phyloP scores from a whole-genome alignment of 2,888 invertebrate genomes.

The Yponomeuta cagnagella region DNA sequence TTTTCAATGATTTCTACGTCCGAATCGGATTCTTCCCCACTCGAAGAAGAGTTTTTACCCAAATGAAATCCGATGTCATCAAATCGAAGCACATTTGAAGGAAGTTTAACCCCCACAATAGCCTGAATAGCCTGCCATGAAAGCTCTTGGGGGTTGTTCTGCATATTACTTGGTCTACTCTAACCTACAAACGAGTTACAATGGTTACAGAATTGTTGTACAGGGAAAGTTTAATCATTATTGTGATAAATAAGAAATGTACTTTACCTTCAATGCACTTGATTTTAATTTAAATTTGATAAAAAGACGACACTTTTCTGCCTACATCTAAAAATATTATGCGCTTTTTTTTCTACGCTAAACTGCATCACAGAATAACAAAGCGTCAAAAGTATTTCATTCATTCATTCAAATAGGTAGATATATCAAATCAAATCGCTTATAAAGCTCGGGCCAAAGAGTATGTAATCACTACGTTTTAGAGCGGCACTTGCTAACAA shows the following conservation, averaged over 20 bases:
- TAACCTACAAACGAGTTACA: conserved; percentile 74
- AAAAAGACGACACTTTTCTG: conserved; percentile 38
- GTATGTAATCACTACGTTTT: no score
- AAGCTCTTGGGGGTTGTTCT: conserved; percentile 77
- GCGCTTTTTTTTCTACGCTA: conserved; percentile 31
- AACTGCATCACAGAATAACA: conserved; percentile 19
- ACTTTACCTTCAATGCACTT: conserved; percentile 60
- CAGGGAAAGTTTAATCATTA: conserved; percentile 22
- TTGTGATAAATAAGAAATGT: conserved; percentile 28
- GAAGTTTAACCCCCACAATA: conserved; percentile 74
- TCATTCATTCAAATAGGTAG: not conserved
- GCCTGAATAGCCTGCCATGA: conserved; percentile 76
- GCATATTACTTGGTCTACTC: conserved; percentile 75
- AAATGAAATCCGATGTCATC: conserved; percentile 72
- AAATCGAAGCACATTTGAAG: conserved; percentile 69
- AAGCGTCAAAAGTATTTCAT: not conserved
- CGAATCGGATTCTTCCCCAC: conserved; percentile 69
- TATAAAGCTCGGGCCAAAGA: not conserved
- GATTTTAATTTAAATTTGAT: conserved; percentile 4
- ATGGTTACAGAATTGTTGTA: conserved; percentile 48
- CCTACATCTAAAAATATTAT: conserved; percentile 77
- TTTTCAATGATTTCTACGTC: conserved; percentile 73
- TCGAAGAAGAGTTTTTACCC: conserved; percentile 63
- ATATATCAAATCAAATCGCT: not conserved
- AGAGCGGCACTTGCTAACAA: no score